Conservation (phyloP, 1,140 invertebrate species). For the Bombus balteatus region DNA sequence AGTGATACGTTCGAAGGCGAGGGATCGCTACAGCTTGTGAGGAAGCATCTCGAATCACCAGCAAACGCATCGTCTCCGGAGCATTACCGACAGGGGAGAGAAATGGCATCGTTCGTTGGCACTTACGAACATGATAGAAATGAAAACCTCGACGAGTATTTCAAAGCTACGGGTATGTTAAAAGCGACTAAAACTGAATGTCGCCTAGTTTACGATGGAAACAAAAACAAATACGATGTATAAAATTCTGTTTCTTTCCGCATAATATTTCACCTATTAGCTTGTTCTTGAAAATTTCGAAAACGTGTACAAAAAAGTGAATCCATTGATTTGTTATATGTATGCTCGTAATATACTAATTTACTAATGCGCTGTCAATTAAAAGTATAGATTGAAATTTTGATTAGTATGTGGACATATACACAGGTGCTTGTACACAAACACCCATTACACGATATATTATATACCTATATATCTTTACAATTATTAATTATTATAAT, state of each 20-base stretch:
- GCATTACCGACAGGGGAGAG: conserved; percentile 30
- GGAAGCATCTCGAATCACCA: too few relatives aligned
- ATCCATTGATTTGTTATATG: background rate
- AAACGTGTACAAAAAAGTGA: background rate
- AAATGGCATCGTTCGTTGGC: conserved; percentile 83
- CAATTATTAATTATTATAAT: too few relatives aligned
- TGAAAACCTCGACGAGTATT: conserved; percentile 86
- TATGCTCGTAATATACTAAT: background rate
- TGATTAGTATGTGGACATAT: background rate
- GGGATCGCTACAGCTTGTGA: background rate
- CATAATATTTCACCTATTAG: background rate
- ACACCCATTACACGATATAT: background rate
- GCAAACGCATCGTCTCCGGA: background rate
- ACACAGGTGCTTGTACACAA: background rate
- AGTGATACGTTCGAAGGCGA: background rate
- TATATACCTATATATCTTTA: background rate
- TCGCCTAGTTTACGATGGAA: conserved; percentile 13
- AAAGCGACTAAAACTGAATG: conserved; percentile 36
- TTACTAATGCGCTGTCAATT: background rate
- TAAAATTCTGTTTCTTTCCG: background rate
- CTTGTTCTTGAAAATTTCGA: background rate
- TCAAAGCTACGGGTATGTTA: conserved; percentile 84
- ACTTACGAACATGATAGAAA: conserved; percentile 86
- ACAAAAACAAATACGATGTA: conserved; percentile 32
- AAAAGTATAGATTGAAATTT: background rate